These are phyloP conservation scores for Zaprionus vittiger DNA, from an alignment of 1,140 invertebrate genomes.

Conservation along the genomic window DNA sequence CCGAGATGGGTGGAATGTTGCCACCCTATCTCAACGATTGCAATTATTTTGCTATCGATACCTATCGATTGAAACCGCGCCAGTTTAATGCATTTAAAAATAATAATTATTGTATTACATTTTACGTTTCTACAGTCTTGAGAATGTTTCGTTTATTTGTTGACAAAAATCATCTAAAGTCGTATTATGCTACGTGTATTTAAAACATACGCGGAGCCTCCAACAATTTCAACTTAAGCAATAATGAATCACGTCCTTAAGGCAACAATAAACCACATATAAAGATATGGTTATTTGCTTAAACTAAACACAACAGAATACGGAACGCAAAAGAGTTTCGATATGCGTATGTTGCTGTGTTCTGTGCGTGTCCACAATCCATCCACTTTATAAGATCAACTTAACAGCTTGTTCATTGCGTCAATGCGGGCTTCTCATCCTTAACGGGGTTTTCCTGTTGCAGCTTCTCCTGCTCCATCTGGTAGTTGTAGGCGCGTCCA, in stretches of 20 bases:
- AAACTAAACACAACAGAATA: constrained; percentile 47
- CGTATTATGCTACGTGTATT: constrained; percentile 47
- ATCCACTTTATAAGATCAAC: constrained; percentile 16
- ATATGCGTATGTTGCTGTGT: constrained; percentile 56
- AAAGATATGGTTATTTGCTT: constrained; percentile 47
- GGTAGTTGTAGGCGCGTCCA: constrained; percentile 66
- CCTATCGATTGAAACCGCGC: neutral
- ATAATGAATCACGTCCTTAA: constrained; percentile 71
- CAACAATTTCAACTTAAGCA: constrained; percentile 66
- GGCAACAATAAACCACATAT: constrained; percentile 62
- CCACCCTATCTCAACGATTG: constrained; percentile 17
- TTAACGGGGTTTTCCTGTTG: constrained; percentile 40
- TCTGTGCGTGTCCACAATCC: constrained; percentile 47
- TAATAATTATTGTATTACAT: neutral
- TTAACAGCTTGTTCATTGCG: constrained; percentile 38
- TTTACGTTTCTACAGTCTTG: constrained; percentile 55
- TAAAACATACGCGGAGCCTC: constrained; percentile 66
- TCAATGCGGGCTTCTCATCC: constrained; percentile 27
- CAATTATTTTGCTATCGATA: constrained; percentile 31
- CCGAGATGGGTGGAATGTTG: constrained; percentile 14
- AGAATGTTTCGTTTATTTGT: constrained; percentile 61
- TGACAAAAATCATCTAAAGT: constrained; percentile 66
- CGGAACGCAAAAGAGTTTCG: constrained; percentile 41
- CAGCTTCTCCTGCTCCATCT: constrained; percentile 66
- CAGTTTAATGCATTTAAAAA: neutral